A percentile compares a stretch with the other conserved stretches of the same genome.
phyloP scores from a whole-genome alignment of 2,113 vertebrate species.

The Spea multiplicata region DNA sequence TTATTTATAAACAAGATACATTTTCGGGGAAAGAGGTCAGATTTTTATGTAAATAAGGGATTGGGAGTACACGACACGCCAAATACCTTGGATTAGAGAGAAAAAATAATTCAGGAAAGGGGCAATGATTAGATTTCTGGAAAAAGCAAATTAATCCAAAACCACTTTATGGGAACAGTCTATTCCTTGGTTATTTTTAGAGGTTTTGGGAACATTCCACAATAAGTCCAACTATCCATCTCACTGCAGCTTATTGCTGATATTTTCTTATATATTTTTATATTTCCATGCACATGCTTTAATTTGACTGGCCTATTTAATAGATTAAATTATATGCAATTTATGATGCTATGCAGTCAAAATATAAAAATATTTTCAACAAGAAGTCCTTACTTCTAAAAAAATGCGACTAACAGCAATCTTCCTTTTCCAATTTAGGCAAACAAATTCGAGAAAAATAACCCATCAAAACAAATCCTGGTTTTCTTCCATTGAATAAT shows the following conservation, averaged over 20 bases:
- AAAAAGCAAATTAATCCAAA: slow-evolving; percentile 18
- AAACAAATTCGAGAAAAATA: no score
- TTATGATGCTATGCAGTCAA: background rate
- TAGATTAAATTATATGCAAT: background rate
- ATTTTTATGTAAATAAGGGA: slow-evolving; percentile 38
- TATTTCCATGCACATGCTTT: background rate
- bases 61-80: slow-evolving; percentile 7
- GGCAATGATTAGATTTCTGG: slow-evolving; percentile 14
- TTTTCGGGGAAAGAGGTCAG: slow-evolving; percentile 31
- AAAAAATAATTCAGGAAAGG: slow-evolving; percentile 6
- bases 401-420: no score
- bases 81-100: slow-evolving; percentile 27
- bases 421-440: no score
- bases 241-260: background rate
- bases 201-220: slow-evolving; percentile 24
- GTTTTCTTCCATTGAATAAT: no score
- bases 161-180: slow-evolving; percentile 12
- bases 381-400: no score
- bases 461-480: no score
- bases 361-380: no score
- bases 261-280: background rate
- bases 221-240: background rate
- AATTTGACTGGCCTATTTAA: background rate
- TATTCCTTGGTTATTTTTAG: slow-evolving; percentile 24
- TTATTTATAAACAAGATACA: slow-evolving; percentile 42